Conservation (phyloP, 2,888 invertebrate species). For the Dichetophora obliterata region DNA sequence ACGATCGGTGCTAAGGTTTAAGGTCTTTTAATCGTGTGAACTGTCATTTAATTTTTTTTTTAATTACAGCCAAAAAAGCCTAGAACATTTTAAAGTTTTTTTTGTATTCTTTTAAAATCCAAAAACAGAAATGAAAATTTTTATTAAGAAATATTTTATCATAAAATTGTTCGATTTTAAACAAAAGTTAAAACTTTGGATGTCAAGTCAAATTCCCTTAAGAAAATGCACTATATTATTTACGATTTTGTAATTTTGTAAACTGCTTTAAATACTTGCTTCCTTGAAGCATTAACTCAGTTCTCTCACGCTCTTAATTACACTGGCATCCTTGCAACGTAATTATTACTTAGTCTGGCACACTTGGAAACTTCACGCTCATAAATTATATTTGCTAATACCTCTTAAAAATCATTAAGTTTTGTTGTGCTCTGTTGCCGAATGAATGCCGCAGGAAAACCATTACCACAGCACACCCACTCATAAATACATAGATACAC, state of each 20-base stretch:
- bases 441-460: background rate
- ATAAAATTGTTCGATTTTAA: too few relatives aligned
- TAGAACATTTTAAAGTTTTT: too few relatives aligned
- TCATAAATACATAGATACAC: background rate
- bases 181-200: too few relatives aligned
- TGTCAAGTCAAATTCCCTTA: too few relatives aligned
- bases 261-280: background rate
- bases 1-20: too few relatives aligned
- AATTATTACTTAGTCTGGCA: conserved; percentile 32
- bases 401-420: conserved; percentile 65
- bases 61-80: too few relatives aligned
- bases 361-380: conserved; percentile 45
- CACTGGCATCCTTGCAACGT: background rate
- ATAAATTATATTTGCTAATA: conserved; percentile 65
- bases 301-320: background rate
- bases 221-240: background rate
- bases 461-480: background rate
- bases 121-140: too few relatives aligned
- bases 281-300: background rate
- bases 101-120: too few relatives aligned
- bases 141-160: too few relatives aligned
- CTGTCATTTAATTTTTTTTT: too few relatives aligned
- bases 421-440: conserved; percentile 45
- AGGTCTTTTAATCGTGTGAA: too few relatives aligned
- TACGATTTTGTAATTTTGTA: too few relatives aligned